Conservation (phyloP, 2,888 invertebrate species). For the Limnephilus marmoratus region DNA sequence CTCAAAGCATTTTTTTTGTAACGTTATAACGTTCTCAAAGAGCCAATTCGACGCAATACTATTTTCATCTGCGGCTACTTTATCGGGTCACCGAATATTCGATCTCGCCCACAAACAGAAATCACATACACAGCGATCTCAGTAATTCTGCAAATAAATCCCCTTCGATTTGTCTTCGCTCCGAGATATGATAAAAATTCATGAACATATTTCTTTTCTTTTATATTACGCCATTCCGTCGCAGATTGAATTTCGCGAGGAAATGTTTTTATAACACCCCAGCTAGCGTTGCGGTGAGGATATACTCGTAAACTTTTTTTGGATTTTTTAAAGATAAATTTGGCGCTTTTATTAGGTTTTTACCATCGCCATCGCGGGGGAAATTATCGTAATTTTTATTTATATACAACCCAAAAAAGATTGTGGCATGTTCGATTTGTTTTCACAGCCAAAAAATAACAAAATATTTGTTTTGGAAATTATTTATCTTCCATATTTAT, state of each 20-base stretch:
- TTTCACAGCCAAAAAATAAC: not conserved
- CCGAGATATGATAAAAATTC: slow-evolving; percentile 35
- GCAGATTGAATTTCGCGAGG: slow-evolving; percentile 6
- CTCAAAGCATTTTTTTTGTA: not conserved
- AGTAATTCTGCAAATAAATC: slow-evolving; percentile 5
- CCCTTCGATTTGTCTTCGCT: slow-evolving; percentile 5
- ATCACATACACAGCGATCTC: not conserved
- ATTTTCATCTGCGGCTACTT: not conserved
- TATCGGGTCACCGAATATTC: not conserved
- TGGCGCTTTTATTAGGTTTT: not conserved
- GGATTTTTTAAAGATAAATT: not conserved
- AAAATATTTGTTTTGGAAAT: not conserved
- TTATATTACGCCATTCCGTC: slow-evolving; percentile 13
- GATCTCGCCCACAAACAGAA: not conserved
- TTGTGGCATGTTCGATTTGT: not conserved
- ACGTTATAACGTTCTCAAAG: not conserved
- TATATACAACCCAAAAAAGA: not conserved
- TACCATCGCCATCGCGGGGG: not conserved
- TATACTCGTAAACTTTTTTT: not conserved
- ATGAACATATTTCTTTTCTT: slow-evolving; percentile 30
- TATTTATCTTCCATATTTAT: not conserved
- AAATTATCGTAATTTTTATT: not conserved
- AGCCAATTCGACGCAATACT: not conserved
- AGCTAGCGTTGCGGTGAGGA: not conserved
- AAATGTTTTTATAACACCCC: slow-evolving; percentile 15